These are phyloP conservation scores for Sarcoramphus papa DNA, from an alignment of 2,797 vertebrate species.

Conservation along the genomic window DNA sequence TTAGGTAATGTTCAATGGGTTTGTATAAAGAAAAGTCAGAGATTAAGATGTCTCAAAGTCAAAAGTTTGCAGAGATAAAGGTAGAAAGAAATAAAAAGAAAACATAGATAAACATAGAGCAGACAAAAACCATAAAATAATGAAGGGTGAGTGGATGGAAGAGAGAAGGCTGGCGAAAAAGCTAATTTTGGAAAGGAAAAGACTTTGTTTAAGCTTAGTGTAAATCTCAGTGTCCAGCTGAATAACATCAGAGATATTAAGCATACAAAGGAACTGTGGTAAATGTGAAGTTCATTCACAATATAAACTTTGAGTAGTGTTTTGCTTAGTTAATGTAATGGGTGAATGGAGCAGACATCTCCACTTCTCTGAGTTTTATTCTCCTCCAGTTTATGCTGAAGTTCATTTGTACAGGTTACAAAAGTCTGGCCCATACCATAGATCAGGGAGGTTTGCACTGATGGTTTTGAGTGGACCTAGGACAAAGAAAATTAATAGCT, in stretches of 20 bases:
- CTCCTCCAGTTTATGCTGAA: neutral
- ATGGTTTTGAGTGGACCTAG: neutral
- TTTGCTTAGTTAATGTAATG: neutral
- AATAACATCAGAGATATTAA: neutral
- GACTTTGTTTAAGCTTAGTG: neutral
- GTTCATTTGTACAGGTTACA: neutral
- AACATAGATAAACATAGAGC: neutral
- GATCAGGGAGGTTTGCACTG: neutral
- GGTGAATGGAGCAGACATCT: neutral
- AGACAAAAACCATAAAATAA: neutral
- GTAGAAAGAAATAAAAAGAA: neutral
- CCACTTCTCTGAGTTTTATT: neutral
- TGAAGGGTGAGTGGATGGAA: neutral
- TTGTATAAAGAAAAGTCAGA: slow-evolving; percentile 41
- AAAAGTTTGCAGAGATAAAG: slow-evolving; percentile 10
- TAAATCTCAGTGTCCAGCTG: neutral
- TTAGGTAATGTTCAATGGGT: slow-evolving; percentile 30
- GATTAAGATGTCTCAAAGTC: neutral
- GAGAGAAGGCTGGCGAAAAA: neutral
- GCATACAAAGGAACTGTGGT: neutral
- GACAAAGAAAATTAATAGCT: neutral
- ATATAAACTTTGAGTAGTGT: neutral
- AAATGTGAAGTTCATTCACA: neutral
- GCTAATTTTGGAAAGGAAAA: neutral
- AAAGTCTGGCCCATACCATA: neutral